Evolutionary conservation across 2,888 invertebrate species (phyloP), one percentile per base, ranked within the genome.

Genomic region (Oegoconia quadripuncta): DNA sequence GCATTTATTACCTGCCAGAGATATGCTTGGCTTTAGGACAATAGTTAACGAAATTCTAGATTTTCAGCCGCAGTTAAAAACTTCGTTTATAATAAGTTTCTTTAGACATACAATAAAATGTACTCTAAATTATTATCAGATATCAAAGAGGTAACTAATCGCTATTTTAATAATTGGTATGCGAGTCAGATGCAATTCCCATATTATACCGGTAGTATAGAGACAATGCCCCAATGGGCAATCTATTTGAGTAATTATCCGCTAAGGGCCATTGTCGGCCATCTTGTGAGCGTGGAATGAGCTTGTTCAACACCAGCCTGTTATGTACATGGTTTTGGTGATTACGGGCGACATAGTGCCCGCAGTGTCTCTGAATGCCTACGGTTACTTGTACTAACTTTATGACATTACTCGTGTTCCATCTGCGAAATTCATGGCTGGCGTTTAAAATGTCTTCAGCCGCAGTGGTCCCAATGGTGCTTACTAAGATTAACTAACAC

Each of bases 161-260:
- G 55, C n/a, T n/a, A n/a, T 59, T 51, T 54, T 50, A 50, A 62
- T 60, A 55, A 61, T 64, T 62, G 57, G 59, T 65, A 65, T 65
- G 60, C 62, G 46, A 64, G 64, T 62, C 64, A 63, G 67, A 64
- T 70, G 69, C 71, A 64, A 72, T 66, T 64, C 64, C 66, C 65
- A 72, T 78, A 80, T 74, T 73, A 74, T 64, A 62, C 69, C 62
- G 49, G 54, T 54, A 61, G 67, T 63, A 70, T 65, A 74, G 69
- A 78, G 77, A 82, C 83, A 84, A 87, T 82, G 71, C 82, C 75
- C 82, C 78, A 84, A 83, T 81, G 82, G 86, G 81, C 84, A 82
- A 86, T 86, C 84, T 83, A 84, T 87, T 86, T 84, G 86, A 87
- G 84, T 86, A 84, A 87, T 86, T 86, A 86, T 81, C 73, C 82